phyloP scores from a whole-genome alignment of 2,113 vertebrate species.

The Pagrus major region DNA sequence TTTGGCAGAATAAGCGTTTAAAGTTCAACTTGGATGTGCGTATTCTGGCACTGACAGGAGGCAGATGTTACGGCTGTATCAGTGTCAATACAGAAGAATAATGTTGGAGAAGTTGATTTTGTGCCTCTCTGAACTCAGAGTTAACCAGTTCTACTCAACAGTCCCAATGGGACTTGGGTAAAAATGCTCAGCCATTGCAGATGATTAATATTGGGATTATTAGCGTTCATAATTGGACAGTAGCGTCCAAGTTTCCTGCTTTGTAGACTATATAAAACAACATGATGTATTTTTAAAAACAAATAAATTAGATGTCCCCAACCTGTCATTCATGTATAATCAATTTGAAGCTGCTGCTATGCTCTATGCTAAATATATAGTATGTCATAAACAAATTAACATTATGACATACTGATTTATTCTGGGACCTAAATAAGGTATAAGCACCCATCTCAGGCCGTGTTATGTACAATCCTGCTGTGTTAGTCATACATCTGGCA shows the following conservation, averaged over 20 bases:
- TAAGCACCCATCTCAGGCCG: slow-evolving; percentile 5
- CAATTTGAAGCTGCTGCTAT: background rate
- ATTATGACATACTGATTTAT: slow-evolving; percentile 6
- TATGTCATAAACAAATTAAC: background rate
- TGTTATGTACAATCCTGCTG: background rate
- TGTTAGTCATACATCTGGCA: slow-evolving; percentile 43
- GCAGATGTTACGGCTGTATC: background rate
- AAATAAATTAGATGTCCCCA: slow-evolving; percentile 1
- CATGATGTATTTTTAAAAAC: background rate
- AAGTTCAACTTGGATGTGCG: background rate
- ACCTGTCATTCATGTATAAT: slow-evolving; percentile 11
- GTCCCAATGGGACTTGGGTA: background rate
- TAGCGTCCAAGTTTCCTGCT: background rate
- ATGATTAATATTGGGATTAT: background rate
- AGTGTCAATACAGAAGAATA: background rate
- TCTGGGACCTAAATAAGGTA: slow-evolving; percentile 3
- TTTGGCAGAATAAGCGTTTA: background rate
- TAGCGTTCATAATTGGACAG: background rate
- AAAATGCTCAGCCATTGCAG: background rate
- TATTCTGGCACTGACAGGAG: background rate
- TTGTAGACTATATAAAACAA: background rate
- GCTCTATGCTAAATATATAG: background rate
- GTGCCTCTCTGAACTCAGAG: background rate
- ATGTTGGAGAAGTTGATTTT: background rate
- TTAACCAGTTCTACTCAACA: background rate